Evolutionary conservation across 2,797 vertebrate species (phyloP).

Genomic region (Clamator glandarius): DNA sequence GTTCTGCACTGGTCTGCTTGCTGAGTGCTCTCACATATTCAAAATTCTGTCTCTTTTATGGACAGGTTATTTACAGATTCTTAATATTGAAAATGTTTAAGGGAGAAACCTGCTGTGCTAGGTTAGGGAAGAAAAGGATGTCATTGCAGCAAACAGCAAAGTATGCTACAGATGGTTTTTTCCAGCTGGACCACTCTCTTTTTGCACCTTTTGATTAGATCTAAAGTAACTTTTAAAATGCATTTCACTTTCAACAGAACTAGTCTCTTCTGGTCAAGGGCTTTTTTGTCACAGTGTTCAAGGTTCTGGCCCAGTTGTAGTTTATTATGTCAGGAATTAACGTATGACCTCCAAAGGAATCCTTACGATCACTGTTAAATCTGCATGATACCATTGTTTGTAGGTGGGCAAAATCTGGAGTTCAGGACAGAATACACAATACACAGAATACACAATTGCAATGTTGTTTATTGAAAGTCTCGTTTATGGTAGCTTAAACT

Average conservation of each 20-base stretch:
- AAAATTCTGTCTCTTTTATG: not conserved
- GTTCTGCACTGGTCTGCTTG: not conserved
- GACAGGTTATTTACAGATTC: not conserved
- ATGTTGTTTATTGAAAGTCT: not conserved
- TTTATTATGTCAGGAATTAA: not conserved
- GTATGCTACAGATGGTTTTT: not conserved
- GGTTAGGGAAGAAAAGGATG: not conserved
- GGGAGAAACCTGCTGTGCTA: not conserved
- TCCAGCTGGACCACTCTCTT: not conserved
- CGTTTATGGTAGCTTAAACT: slow-evolving; percentile 15
- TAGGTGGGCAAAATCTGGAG: slow-evolving; percentile 2
- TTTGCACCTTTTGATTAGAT: not conserved
- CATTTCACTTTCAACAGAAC: not conserved
- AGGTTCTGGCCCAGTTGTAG: not conserved
- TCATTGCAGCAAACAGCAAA: not conserved
- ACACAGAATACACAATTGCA: not conserved
- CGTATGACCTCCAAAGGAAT: not conserved
- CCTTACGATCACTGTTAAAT: not conserved
- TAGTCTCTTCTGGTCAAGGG: not conserved
- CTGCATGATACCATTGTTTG: not conserved
- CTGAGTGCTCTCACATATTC: not conserved
- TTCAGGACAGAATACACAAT: not conserved
- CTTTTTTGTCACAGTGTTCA: not conserved
- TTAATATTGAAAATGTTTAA: not conserved
- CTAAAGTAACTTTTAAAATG: not conserved